Conservation (phyloP, 2,113 vertebrate genomes). For the Furnarius figulus region DNA sequence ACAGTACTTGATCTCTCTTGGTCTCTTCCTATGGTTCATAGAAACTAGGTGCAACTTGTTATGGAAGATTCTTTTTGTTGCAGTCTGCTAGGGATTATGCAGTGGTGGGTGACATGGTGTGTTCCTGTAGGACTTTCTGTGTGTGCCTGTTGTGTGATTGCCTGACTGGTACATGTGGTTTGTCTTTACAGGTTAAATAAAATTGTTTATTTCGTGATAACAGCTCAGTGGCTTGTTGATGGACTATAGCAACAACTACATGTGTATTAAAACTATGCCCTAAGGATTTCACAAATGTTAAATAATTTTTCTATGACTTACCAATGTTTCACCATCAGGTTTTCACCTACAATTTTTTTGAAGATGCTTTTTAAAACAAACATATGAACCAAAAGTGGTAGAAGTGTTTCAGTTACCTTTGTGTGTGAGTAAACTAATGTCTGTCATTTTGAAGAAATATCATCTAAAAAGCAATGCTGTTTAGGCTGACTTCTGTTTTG, state of each 20-base stretch:
- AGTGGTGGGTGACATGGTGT: not conserved
- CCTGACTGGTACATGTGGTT: not conserved
- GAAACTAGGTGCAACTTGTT: not conserved
- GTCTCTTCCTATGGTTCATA: not conserved
- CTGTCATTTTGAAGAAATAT: not conserved
- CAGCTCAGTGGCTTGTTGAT: not conserved
- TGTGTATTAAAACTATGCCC: not conserved
- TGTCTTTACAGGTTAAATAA: not conserved
- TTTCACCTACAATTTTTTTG: not conserved
- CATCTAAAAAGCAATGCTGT: not conserved
- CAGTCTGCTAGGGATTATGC: not conserved
- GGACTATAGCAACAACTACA: not conserved
- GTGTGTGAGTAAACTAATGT: not conserved
- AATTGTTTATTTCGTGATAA: not conserved
- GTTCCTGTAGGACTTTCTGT: not conserved
- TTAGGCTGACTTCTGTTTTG: not conserved
- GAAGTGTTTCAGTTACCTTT: not conserved
- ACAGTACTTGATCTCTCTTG: not conserved
- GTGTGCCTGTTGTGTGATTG: not conserved
- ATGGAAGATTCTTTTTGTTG: not conserved
- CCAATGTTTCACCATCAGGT: not conserved
- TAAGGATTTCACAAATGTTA: not conserved
- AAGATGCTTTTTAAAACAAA: not conserved
- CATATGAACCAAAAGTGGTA: not conserved
- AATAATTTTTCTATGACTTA: not conserved